Evolutionary conservation across 2,888 invertebrate genomes (phyloP), one percentile per base, ranked within the genome.

Genomic region (Andrena dorsata): DNA sequence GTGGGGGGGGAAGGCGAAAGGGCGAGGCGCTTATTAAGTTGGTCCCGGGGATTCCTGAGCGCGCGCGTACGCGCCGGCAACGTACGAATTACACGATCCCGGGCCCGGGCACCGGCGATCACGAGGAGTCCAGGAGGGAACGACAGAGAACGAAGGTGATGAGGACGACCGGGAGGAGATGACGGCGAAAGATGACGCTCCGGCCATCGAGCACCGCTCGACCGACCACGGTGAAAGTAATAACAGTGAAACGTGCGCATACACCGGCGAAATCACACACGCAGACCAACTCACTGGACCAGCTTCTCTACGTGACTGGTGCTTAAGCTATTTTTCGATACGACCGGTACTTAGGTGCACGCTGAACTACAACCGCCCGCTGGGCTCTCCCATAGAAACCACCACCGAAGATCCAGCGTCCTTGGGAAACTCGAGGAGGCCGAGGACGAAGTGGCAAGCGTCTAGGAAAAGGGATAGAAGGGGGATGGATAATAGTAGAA

Each of bases 1-100:
- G 70, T n/a, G 82, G 83, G 84, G 86, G 83, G 82, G 86, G 87
- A 84, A 0, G 72, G 74, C 73, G 84, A 85, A 81, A 84, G 84
- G 86, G 84, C 83, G 87, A 88, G 86, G 85, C 89, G 89, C 91
- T 93, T 91, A 91, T 92, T 92, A 92, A 92, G 90, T 92, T 90
- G 90, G 90, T 88, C 89, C 83, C 86, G 83, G 70, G 88, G 89
- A 92, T 91, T 90, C 86, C 88, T 84, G 82, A 84, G 82, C 82
- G 87, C 80, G 84, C 82, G 74, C 65, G 79, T 77, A 79, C 75
- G 58, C 70, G 75, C 61, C 64, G 60, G 78, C 88, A 88, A 91
- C 90, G 88, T 89, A 90, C 89, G 90, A 91, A 92, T 92, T 93
- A 88, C 65, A 90, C 85, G 90, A 91, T 86, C 82, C 80, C 69